phyloP scores from a whole-genome alignment of 2,888 invertebrate genomes.

The Ecdyonurus torrentis region DNA sequence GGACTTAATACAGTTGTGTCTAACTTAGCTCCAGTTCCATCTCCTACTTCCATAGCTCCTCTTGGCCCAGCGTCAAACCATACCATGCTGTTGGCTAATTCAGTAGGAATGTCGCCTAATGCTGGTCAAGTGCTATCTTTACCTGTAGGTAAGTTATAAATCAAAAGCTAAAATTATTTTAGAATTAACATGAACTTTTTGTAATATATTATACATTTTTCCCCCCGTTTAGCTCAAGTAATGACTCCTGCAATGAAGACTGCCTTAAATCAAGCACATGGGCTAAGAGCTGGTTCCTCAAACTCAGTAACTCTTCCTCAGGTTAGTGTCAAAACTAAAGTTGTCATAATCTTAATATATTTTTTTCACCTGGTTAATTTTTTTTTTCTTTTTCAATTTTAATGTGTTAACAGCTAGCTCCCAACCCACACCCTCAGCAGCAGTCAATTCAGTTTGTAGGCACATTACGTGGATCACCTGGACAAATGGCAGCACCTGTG shows the following conservation, averaged over 20 bases:
- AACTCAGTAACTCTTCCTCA: slow-evolving; percentile 8
- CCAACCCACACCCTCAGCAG: background rate
- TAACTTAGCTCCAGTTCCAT: background rate
- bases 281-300: background rate
- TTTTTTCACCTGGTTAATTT: no score
- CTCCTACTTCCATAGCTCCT: slow-evolving; percentile 23
- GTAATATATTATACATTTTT: background rate
- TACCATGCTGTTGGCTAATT: slow-evolving; percentile 28
- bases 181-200: background rate
- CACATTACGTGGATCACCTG: background rate
- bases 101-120: slow-evolving; percentile 24
- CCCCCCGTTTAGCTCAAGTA: slow-evolving; percentile 33
- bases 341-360: no score
- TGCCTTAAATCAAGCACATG: background rate
- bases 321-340: no score
- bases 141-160: slow-evolving; percentile 37
- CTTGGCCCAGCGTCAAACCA: slow-evolving; percentile 12
- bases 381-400: background rate
- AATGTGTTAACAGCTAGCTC: no score
- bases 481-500: background rate
- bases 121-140: slow-evolving; percentile 38
- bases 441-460: background rate
- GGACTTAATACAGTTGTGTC: background rate
- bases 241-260: slow-evolving; percentile 47
- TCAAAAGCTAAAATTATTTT: background rate